Conservation (phyloP, 2,888 invertebrate genomes). For the Teleogryllus oceanicus region DNA sequence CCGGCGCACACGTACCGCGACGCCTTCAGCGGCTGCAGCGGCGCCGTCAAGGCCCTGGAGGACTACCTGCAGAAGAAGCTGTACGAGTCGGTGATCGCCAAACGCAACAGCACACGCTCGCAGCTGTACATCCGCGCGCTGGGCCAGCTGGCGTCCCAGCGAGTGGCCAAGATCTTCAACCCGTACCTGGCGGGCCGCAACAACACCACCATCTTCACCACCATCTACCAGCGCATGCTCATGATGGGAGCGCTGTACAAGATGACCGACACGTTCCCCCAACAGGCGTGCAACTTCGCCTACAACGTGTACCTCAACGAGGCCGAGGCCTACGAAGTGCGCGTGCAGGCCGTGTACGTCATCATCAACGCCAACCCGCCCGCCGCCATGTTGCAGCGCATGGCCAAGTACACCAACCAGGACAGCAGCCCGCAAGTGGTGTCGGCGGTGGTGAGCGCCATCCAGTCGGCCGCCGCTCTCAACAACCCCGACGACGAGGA, state of each 20-base stretch:
- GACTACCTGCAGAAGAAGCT: constrained; percentile 57
- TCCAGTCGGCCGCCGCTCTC: constrained; percentile 55
- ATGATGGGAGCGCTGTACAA: constrained; percentile 59
- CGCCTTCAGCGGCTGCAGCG: constrained; percentile 52
- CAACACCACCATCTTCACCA: constrained; percentile 43
- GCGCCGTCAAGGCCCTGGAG: constrained; percentile 57
- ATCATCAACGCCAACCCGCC: constrained; percentile 61
- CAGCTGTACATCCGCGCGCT: constrained; percentile 62
- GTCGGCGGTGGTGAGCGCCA: constrained; percentile 61
- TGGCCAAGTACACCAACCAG: constrained; percentile 65
- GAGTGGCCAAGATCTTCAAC: constrained; percentile 59
- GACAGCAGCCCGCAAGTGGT: constrained; percentile 64
- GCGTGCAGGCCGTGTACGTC: constrained; percentile 60
- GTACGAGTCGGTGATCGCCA: constrained; percentile 54
- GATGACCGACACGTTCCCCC: constrained; percentile 54
- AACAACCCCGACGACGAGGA: constrained; percentile 48
- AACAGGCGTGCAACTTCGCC: constrained; percentile 55
- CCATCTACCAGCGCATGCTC: constrained; percentile 60
- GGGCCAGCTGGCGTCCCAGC: constrained; percentile 62
- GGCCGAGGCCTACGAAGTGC: constrained; percentile 62
- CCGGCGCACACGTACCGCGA: constrained; percentile 63
- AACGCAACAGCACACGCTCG: constrained; percentile 55
- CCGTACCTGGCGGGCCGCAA: constrained; percentile 65
- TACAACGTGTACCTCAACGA: constrained; percentile 65
- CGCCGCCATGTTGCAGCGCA: constrained; percentile 61